Conservation (phyloP, 2,797 vertebrate species). For the Cossypha niveicapilla region DNA sequence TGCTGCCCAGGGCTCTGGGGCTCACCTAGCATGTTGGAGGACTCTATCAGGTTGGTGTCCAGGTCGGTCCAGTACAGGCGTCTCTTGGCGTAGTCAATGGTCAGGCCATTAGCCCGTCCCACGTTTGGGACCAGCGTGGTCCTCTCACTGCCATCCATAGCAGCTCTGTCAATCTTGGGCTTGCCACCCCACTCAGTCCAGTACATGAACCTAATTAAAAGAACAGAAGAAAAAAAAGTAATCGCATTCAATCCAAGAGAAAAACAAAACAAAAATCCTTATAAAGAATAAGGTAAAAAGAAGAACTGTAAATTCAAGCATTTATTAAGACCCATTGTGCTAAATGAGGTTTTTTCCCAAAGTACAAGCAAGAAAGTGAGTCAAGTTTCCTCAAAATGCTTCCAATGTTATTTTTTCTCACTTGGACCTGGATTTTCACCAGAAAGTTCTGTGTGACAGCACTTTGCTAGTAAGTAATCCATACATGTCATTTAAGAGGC, state of each 20-base stretch:
- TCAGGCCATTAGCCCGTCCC: constrained; percentile 93
- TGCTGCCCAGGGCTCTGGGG: background rate
- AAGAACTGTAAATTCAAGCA: background rate
- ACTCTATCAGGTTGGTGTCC: constrained; percentile 96
- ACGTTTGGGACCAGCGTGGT: constrained; percentile 91
- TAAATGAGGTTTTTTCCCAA: background rate
- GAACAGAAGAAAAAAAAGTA: background rate
- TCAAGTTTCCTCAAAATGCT: constrained; percentile 33
- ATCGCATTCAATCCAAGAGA: background rate
- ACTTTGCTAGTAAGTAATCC: background rate
- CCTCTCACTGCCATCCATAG: constrained; percentile 94
- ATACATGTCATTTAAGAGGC: background rate
- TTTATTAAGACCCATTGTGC: background rate
- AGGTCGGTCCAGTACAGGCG: constrained; percentile 97
- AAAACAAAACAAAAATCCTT: background rate
- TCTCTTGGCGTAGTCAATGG: constrained; percentile 94
- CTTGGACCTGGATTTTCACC: constrained; percentile 9
- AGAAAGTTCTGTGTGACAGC: background rate
- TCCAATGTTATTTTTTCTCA: background rate
- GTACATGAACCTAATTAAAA: constrained; percentile 90
- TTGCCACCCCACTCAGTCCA: constrained; percentile 99
- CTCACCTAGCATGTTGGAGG: constrained; percentile 95
- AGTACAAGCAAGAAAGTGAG: constrained; percentile 16
- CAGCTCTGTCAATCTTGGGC: constrained; percentile 93
- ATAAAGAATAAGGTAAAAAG: background rate